Evolutionary conservation across 2,113 vertebrate genomes (phyloP), one percentile per base, ranked within the genome.

Genomic region (Tychaedon coryphoeus): DNA sequence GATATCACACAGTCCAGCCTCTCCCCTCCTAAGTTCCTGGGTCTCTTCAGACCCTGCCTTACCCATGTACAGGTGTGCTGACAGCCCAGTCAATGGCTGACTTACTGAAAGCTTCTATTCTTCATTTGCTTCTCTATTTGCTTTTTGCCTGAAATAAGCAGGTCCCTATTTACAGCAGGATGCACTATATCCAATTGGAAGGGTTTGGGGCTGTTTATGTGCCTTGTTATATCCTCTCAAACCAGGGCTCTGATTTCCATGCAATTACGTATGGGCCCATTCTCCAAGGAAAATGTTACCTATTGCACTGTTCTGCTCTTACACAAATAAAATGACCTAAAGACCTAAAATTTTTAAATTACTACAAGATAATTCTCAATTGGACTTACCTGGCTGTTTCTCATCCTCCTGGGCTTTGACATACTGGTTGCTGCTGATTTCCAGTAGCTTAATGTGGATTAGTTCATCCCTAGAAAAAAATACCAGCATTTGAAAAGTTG

Each of bases 401-500:
- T 64, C 71, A 15, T 90, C 65, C 74, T 73, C 24, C 25, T 66
- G 90, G 58, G 51, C 65, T 95, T 74, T 96, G 51, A 80, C 72
- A 82, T 93, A 15, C 65, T 86, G 81, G 20, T 16, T 90, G n/a
- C 14, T 86, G 60, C 47, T 60, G 73, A 69, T 95, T 95, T 95
- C 72, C 87, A 36, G 16, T 34, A 96, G 90, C 14, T 93, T 95
- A 66, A 85, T 43, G 51, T 96, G 90, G 79, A 86, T 82, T 92
- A 54, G 66, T 76, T 95, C 94, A 94, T 47, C 54, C 43, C 38
- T 87, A 91, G 53, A 73, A 87, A 92, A 92, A 96, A 86, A 62
- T 45, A 23, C 36, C 26, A 93, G 23, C 40, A 77, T 84, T 96
- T 90, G 57, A 78, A 93, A 45, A 91, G 65, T 34, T 91, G 40